A percentile compares a stretch with the other conserved stretches of the same genome.
phyloP scores from a whole-genome alignment of 2,113 vertebrate species.

The Oophaga pumilio region DNA sequence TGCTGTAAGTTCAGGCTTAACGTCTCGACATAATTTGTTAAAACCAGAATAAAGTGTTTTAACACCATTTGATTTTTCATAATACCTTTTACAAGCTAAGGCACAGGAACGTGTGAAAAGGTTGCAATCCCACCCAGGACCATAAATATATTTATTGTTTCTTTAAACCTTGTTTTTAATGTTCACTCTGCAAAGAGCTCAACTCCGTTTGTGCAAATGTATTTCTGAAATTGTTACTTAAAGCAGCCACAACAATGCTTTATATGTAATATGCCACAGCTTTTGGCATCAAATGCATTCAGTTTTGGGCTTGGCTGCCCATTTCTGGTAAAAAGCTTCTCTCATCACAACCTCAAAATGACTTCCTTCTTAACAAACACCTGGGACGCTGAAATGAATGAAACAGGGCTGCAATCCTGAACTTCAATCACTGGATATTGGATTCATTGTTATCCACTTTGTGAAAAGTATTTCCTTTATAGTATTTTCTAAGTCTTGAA shows the following conservation, averaged over 20 bases:
- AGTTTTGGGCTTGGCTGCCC: slow-evolving; percentile 62
- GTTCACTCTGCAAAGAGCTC: slow-evolving; percentile 59
- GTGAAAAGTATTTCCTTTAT: slow-evolving; percentile 37
- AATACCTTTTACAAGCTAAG: slow-evolving; percentile 55
- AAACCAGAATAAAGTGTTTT: slow-evolving; percentile 41
- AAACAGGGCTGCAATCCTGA: slow-evolving; percentile 66
- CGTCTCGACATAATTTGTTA: slow-evolving; percentile 28
- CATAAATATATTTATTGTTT: slow-evolving; percentile 57
- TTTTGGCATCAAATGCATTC: slow-evolving; percentile 59
- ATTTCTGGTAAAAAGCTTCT: slow-evolving; percentile 67
- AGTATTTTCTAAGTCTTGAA: slow-evolving; percentile 7
- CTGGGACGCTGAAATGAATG: slow-evolving; percentile 66
- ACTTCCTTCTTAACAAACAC: slow-evolving; percentile 70
- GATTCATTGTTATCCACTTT: slow-evolving; percentile 45
- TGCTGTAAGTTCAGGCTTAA: not conserved
- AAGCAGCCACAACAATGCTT: slow-evolving; percentile 61
- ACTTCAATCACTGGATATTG: slow-evolving; percentile 59
- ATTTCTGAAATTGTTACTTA: slow-evolving; percentile 57
- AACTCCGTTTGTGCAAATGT: slow-evolving; percentile 37
- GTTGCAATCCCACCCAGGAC: slow-evolving; percentile 53
- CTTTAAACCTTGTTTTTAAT: slow-evolving; percentile 46
- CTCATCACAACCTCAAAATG: slow-evolving; percentile 65
- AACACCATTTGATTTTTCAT: slow-evolving; percentile 34
- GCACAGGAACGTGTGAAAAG: slow-evolving; percentile 58
- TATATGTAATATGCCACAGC: slow-evolving; percentile 59